Evolutionary conservation across 2,797 vertebrate genomes (phyloP), one percentile per base, ranked within the genome.

Genomic region (Liasis olivaceus): DNA sequence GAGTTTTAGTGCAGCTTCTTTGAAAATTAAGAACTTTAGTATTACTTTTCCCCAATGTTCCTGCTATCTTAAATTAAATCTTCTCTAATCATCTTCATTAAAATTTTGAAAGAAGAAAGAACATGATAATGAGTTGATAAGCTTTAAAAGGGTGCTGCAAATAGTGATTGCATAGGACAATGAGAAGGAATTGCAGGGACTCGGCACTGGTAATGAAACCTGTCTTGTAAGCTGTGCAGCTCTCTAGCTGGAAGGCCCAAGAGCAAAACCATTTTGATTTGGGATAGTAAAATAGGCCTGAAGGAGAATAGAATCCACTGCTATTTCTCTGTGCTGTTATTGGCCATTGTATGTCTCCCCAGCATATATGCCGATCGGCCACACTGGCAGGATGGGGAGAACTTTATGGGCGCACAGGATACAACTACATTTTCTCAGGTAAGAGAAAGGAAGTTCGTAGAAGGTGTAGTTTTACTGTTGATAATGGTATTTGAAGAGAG

Each of bases 361-460:
- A 99, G 99, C 99, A 99, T 96, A 99, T 99, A 90, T 99, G 99
- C 96, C 98, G 99, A 85, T 99, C 99, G 0, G 99, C 99, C 89
- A 99, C 99, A 0, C 97, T 99, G 96, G 99, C 99, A 0, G 99
- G 99, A 90, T 99, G 99, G 99, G 99, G 99, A 59, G 99, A 99
- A 96, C 97, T 99, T 90, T 99, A 99, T 6, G 99, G 99, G 95
- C 98, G 99, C 85, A 99, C 99, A 1, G 98, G 99, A 91, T 99
- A 99, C 97, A 99, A 99, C 97, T 99, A 99, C 89, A 99, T 99
- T 96, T 99, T 99, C 98, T 99, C 99, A 98, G 99, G 99, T 99
- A 95, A 96, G 94, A 20, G 24, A 94, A 59, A 62, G 92, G 51
- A 92, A 4, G 72, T 0, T 20, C 36, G 31, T 22, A 91, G 20